These are phyloP conservation scores for Sclerodermus sp. DNA, from an alignment of 2,888 invertebrate genomes.

Conservation along the genomic window DNA sequence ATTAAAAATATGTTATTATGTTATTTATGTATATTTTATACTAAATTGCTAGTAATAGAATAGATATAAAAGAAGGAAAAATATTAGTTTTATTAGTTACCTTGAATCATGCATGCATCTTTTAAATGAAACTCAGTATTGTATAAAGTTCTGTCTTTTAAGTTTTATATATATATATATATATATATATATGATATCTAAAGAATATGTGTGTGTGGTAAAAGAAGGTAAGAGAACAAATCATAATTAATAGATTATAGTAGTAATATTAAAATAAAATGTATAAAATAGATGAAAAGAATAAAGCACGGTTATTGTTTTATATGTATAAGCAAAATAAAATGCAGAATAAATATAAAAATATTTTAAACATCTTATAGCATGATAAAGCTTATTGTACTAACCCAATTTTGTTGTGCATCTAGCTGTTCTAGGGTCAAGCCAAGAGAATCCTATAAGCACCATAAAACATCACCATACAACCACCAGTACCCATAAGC, in stretches of 20 bases:
- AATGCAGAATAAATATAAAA: constrained; percentile 2
- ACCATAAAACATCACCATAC: constrained; percentile 41
- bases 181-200: constrained; percentile 1
- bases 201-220: neutral
- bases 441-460: constrained; percentile 54
- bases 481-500: constrained; percentile 43
- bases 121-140: no score
- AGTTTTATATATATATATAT: neutral
- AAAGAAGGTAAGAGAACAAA: neutral
- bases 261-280: neutral
- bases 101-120: no score
- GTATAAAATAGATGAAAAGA: neutral
- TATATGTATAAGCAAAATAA: neutral
- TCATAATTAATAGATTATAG: no score
- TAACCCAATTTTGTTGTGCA: constrained; percentile 53
- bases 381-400: constrained; percentile 34
- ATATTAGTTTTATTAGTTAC: no score
- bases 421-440: constrained; percentile 55
- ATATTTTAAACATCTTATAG: neutral
- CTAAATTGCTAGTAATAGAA: no score
- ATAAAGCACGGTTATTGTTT: no score
- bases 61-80: no score
- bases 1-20: no score
- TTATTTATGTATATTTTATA: no score
- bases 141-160: neutral